Evolutionary conservation across 2,888 invertebrate species (phyloP).

Genomic region (Drosophila prolongata): DNA sequence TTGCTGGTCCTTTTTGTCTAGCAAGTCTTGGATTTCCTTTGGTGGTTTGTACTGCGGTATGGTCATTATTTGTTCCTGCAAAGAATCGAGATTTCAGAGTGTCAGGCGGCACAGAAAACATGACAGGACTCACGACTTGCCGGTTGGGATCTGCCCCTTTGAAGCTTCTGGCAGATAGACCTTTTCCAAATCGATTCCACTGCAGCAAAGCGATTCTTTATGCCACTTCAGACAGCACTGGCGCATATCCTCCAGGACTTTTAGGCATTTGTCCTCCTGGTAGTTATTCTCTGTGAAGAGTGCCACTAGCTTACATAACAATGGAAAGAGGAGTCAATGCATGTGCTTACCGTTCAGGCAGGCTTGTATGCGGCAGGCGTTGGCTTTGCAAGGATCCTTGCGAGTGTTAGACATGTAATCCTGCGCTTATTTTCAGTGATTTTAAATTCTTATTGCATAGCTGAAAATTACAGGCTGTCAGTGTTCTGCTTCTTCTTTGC

Average conservation of each 20-base stretch:
- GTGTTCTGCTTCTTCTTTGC: constrained; percentile 1
- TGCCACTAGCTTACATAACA: constrained; percentile 25
- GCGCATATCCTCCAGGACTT: constrained; percentile 90
- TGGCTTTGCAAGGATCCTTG: constrained; percentile 91
- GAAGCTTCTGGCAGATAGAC: constrained; percentile 29
- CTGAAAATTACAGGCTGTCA: constrained; percentile 11
- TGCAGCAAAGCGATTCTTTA: constrained; percentile 89
- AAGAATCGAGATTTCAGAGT: not conserved
- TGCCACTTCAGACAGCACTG: constrained; percentile 92
- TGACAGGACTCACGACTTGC: constrained; percentile 28
- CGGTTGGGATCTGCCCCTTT: constrained; percentile 6
- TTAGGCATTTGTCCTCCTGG: constrained; percentile 90
- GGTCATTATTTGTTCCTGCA: constrained; percentile 70
- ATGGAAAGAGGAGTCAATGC: not conserved
- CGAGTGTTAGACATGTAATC: constrained; percentile 63
- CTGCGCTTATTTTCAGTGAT: not conserved
- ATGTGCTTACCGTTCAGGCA: constrained; percentile 89
- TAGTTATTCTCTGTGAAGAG: constrained; percentile 89
- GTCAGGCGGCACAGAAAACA: not conserved
- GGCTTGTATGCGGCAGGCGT: constrained; percentile 92
- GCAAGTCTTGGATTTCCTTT: constrained; percentile 66
- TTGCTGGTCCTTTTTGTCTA: constrained; percentile 55
- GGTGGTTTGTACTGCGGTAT: constrained; percentile 76
- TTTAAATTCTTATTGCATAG: constrained; percentile 1
- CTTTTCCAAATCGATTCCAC: constrained; percentile 87